phyloP scores from a whole-genome alignment of 2,888 invertebrate genomes.

The Nesidiocoris tenuis region DNA sequence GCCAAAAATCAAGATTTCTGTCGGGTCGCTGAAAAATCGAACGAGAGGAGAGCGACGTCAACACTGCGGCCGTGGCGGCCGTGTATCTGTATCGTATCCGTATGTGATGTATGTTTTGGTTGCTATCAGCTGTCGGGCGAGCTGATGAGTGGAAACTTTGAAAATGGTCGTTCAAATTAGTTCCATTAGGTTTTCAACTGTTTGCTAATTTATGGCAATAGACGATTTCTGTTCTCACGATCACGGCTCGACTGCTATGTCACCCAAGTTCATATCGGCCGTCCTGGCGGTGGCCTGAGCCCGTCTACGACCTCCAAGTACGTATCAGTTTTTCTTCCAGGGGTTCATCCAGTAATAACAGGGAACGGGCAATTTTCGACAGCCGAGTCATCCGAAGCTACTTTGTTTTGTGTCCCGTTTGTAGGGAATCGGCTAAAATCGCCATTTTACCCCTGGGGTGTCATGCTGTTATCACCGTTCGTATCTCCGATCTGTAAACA shows the following conservation, averaged over 20 bases:
- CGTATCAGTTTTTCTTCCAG: neutral
- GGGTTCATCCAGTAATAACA: too few relatives aligned
- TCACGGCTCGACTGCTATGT: neutral
- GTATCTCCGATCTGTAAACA: neutral
- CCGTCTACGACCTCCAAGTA: neutral
- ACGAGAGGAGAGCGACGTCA: too few relatives aligned
- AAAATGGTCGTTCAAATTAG: slow-evolving; percentile 39
- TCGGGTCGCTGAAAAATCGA: too few relatives aligned
- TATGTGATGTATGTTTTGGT: neutral
- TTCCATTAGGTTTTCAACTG: neutral
- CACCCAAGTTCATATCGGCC: neutral
- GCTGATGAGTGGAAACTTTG: slow-evolving; percentile 14
- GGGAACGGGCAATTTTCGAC: neutral
- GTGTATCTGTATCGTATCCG: too few relatives aligned
- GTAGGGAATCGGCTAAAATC: too few relatives aligned
- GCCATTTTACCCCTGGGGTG: too few relatives aligned
- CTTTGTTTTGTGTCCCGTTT: too few relatives aligned
- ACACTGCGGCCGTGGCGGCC: neutral
- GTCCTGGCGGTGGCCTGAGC: neutral
- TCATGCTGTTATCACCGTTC: too few relatives aligned
- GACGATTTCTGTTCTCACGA: neutral
- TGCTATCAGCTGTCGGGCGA: neutral
- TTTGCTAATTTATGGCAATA: neutral
- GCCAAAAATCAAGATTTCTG: too few relatives aligned
- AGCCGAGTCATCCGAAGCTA: too few relatives aligned